A percentile compares a stretch with the other conserved stretches of the same genome.
These are phyloP conservation scores for Dendrolimus houi DNA, from an alignment of 2,888 invertebrate genomes.

Conservation along the genomic window DNA sequence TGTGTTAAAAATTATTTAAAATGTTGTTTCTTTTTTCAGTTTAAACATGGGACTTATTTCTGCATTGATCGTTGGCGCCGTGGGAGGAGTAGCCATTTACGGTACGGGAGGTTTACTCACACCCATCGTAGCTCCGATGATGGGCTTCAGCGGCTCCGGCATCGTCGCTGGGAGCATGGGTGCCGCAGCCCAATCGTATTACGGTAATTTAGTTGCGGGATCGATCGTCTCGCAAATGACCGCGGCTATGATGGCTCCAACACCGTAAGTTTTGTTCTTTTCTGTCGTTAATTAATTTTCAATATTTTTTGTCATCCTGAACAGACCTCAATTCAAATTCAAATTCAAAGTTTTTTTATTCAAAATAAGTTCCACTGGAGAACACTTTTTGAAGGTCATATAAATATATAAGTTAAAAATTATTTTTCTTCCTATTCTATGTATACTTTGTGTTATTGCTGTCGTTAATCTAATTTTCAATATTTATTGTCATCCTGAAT, in stretches of 20 bases:
- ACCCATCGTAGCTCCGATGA: slow-evolving; percentile 34
- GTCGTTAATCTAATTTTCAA: too few relatives aligned
- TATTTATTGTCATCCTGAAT: too few relatives aligned
- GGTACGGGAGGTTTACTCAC: slow-evolving; percentile 43
- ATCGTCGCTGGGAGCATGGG: slow-evolving; percentile 45
- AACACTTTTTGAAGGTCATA: too few relatives aligned
- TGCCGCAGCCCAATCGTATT: slow-evolving; percentile 50
- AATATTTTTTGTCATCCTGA: too few relatives aligned
- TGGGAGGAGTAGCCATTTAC: slow-evolving; percentile 42
- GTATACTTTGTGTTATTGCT: too few relatives aligned
- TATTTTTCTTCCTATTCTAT: too few relatives aligned
- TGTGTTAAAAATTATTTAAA: too few relatives aligned
- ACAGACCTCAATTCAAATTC: too few relatives aligned
- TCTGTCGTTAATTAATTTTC: too few relatives aligned
- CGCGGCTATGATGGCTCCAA: slow-evolving; percentile 53
- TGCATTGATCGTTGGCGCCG: slow-evolving; percentile 34
- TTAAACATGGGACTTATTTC: slow-evolving; percentile 37
- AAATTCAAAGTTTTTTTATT: too few relatives aligned
- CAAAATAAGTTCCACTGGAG: too few relatives aligned
- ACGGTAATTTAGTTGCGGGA: slow-evolving; percentile 50
- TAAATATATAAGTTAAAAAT: too few relatives aligned
- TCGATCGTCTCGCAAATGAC: slow-evolving; percentile 48
- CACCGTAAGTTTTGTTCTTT: slow-evolving; percentile 30
- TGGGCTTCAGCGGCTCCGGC: slow-evolving; percentile 47
- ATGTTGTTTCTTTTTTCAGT: neutral